These are phyloP conservation scores for Hippoglossus hippoglossus DNA, from an alignment of 2,797 vertebrate species.

Conservation along the genomic window DNA sequence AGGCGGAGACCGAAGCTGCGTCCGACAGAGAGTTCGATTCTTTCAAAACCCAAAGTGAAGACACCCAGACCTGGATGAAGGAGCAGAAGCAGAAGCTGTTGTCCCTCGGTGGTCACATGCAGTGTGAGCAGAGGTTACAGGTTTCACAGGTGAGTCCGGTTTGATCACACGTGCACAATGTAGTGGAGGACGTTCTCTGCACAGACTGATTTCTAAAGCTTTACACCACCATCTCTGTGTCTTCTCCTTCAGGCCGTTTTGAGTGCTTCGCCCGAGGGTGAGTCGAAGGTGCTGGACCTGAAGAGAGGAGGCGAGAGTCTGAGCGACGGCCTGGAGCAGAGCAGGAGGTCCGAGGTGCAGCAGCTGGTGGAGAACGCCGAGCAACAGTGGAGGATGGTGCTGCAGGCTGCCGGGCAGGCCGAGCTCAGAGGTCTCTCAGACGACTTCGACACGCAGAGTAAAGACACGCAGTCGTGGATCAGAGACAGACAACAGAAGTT, in stretches of 20 bases:
- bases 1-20: conserved; percentile 58
- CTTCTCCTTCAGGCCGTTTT: conserved; percentile 80
- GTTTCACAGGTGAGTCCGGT: conserved; percentile 82
- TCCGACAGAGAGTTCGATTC: conserved; percentile 64
- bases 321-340: conserved; percentile 55
- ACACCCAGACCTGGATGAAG: conserved; percentile 81
- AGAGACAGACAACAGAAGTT: conserved; percentile 80
- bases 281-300: conserved; percentile 78
- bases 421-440: conserved; percentile 58
- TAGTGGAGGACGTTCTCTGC: neutral
- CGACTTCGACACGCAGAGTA: conserved; percentile 78
- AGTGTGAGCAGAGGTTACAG: conserved; percentile 77
- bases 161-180: no score
- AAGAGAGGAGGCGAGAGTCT: conserved; percentile 50
- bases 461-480: conserved; percentile 82
- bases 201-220: neutral
- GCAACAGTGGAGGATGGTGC: conserved; percentile 70
- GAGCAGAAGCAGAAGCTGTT: conserved; percentile 82
- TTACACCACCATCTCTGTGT: neutral
- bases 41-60: conserved; percentile 78
- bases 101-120: conserved; percentile 65
- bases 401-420: conserved; percentile 54
- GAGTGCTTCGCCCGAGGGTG: conserved; percentile 72
- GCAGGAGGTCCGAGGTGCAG: conserved; percentile 53
- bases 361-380: conserved; percentile 43